phyloP scores from a whole-genome alignment of 2,113 vertebrate species.

The Stegostoma tigrinum region DNA sequence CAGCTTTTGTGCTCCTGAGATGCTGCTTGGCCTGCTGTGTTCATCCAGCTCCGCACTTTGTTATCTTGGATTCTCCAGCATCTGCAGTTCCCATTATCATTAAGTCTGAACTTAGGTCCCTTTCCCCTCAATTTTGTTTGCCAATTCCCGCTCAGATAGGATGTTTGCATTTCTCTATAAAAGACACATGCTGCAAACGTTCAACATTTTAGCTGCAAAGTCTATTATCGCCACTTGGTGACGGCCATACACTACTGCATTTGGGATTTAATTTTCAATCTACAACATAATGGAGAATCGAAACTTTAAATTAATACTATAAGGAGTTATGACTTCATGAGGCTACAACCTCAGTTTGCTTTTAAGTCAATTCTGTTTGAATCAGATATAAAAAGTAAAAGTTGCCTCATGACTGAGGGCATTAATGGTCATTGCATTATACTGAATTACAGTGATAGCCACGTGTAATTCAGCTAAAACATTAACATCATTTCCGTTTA shows the following conservation, averaged over 20 bases:
- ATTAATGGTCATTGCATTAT: not conserved
- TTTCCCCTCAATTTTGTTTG: not conserved
- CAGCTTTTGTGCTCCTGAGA: no score
- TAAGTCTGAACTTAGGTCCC: not conserved
- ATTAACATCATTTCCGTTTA: not conserved
- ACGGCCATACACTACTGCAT: not conserved
- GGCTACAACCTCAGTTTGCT: not conserved
- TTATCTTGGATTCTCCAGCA: no score
- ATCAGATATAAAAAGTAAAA: not conserved
- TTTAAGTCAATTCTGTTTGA: not conserved
- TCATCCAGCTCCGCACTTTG: no score
- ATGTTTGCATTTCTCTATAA: not conserved
- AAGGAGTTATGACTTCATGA: not conserved
- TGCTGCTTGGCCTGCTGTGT: no score
- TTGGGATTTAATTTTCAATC: not conserved
- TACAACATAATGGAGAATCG: not conserved
- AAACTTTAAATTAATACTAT: not conserved
- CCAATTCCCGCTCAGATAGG: not conserved
- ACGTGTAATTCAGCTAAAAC: not conserved
- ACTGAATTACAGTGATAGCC: not conserved
- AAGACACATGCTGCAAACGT: not conserved
- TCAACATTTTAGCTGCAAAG: not conserved
- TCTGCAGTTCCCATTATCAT: no score
- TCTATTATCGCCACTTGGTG: not conserved
- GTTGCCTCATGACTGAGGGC: not conserved